phyloP scores from a whole-genome alignment of 2,888 invertebrate genomes.

The Toxonevra muliebris region DNA sequence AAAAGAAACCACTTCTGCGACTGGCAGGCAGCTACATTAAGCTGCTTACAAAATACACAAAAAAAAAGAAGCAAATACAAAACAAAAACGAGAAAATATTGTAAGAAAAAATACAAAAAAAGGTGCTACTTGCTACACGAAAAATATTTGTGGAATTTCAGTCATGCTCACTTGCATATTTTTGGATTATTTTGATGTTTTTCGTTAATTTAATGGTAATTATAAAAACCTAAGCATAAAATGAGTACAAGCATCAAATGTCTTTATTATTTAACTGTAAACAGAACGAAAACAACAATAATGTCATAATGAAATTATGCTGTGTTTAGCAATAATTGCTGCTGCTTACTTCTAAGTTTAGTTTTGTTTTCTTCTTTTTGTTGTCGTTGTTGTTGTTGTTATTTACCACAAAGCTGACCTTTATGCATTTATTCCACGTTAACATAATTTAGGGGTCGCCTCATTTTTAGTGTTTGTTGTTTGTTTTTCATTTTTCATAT shows the following conservation, averaged over 20 bases:
- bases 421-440: not conserved
- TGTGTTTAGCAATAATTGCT: too few relatives aligned
- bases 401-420: not conserved
- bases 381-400: not conserved
- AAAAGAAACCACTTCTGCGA: not conserved
- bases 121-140: not conserved
- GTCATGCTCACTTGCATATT: conserved; percentile 28
- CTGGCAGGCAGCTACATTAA: too few relatives aligned
- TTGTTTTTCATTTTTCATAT: too few relatives aligned
- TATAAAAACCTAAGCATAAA: conserved; percentile 7
- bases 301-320: too few relatives aligned
- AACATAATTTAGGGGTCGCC: not conserved
- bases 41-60: not conserved
- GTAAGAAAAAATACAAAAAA: not conserved
- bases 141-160: conserved; percentile 32
- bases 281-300: too few relatives aligned
- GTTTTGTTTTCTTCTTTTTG: too few relatives aligned
- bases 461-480: too few relatives aligned
- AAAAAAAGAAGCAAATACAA: not conserved
- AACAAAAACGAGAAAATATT: not conserved
- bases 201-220: conserved; percentile 27
- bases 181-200: conserved; percentile 17
- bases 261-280: too few relatives aligned
- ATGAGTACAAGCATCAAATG: too few relatives aligned
- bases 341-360: too few relatives aligned